phyloP scores from a whole-genome alignment of 2,888 invertebrate genomes.

The Leptopilina drosophilae region DNA sequence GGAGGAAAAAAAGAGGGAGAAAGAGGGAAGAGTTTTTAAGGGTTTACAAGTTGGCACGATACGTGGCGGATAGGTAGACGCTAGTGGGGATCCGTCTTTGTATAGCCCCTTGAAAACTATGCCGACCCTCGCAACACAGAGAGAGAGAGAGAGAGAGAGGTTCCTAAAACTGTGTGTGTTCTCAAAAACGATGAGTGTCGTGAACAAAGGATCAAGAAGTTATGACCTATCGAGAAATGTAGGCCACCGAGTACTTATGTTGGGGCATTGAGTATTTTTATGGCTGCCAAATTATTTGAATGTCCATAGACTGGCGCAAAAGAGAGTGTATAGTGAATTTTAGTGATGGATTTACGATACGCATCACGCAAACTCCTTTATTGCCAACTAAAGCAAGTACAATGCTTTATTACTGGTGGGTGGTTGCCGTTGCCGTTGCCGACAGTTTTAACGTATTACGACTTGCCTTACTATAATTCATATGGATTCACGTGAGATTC shows the following conservation, averaged over 20 bases:
- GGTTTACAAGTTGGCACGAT: conserved; percentile 34
- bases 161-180: not conserved
- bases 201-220: conserved; percentile 47
- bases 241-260: conserved; percentile 28
- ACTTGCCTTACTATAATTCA: conserved; percentile 31
- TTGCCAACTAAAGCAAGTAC: conserved; percentile 11
- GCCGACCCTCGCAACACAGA: conserved; percentile 1
- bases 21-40: conserved; percentile 26
- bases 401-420: conserved; percentile 42
- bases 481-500: conserved; percentile 25
- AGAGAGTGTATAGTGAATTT: conserved; percentile 33
- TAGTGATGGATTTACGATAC: conserved; percentile 48
- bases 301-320: conserved; percentile 4
- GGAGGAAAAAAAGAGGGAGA: not conserved
- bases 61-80: conserved; percentile 14
- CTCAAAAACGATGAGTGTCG: conserved; percentile 42
- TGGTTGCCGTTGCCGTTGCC: too few species aligned
- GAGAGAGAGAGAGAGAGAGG: not conserved
- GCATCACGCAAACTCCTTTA: conserved; percentile 44
- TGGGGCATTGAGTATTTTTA: conserved; percentile 40
- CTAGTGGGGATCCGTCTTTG: conserved; percentile 3
- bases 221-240: conserved; percentile 45
- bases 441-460: conserved; percentile 44
- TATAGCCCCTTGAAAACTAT: conserved; percentile 11
- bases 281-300: conserved; percentile 42